Conservation (phyloP, 2,888 invertebrate genomes). For the Morinoia aosen region DNA sequence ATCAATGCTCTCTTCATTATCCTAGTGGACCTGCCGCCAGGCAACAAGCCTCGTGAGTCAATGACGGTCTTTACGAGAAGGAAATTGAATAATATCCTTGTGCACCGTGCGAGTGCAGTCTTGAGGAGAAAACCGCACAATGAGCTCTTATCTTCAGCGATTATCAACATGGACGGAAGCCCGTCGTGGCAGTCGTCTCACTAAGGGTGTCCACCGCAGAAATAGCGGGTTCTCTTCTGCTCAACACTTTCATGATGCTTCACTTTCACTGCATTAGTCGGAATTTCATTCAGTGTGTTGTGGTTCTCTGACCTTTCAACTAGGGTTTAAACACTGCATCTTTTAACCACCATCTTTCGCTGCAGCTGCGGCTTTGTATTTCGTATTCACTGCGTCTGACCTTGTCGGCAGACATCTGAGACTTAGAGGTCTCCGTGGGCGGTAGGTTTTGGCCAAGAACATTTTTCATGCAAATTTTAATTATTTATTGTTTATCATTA, state of each 20-base stretch:
- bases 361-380: no score
- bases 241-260: not conserved
- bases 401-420: no score
- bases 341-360: not conserved
- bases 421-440: no score
- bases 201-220: no score
- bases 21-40: not conserved
- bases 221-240: not conserved
- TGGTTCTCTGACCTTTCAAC: not conserved
- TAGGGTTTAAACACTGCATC: not conserved
- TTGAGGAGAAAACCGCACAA: no score
- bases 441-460: no score
- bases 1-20: not conserved
- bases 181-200: no score
- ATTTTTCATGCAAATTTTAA: no score
- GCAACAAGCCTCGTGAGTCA: not conserved
- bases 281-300: not conserved
- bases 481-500: no score
- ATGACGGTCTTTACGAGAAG: not conserved
- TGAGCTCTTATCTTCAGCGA: no score
- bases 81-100: not conserved
- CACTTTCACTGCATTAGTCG: not conserved
- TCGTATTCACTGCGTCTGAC: no score
- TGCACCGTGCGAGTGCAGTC: not conserved
- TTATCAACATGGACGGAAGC: no score